Evolutionary conservation across 2,797 vertebrate species (phyloP), one percentile per base, ranked within the genome.

Genomic region (Sebastes itinus): DNA sequence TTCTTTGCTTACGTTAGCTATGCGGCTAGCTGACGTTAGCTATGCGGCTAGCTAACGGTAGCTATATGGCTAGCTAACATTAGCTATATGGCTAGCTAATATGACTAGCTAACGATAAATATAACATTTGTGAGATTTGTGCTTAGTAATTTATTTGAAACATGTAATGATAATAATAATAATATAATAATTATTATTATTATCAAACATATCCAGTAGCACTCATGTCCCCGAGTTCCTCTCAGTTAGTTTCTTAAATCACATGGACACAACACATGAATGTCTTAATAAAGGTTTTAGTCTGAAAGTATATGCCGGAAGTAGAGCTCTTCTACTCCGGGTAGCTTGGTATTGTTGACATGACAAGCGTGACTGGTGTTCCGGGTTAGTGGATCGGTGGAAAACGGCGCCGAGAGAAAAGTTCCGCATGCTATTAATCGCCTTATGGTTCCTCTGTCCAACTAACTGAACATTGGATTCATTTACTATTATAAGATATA

Each of bases 341-440:
- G 3, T n/a, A 32, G 0, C 63, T 71, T 86, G 27, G 61, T 12
- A 28, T 14, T 75, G 10, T 75, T 78, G 67, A 75, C 71, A 61
- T 52, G 73, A 71, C 52, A 72, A 73, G 32, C 61, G 66, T 33
- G 46, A 18, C 30, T 60, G 66, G 81, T 86, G 87, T 52, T 4
- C 27, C n/a, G 9, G 20, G 1, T 30, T 54, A 32, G 25, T 20
- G 30, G 5, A 0, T 33, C 88, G 54, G 56, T 54, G 9, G 22
- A 3, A 78, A 80, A 60, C 62, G 2, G 6, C 0, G 16, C 10
- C 5, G 7, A 30, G 2, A 1, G 2, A 33, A 18, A 0, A 33
- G 82, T 90, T 90, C 88, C 86, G 72, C 38, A 18, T 27, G 23
- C 16, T 11, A 10, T 65, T 18, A 10, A 25, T 46, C 35, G 8